Conservation (phyloP, 2,797 vertebrate genomes). For the Hippoglossus hippoglossus region DNA sequence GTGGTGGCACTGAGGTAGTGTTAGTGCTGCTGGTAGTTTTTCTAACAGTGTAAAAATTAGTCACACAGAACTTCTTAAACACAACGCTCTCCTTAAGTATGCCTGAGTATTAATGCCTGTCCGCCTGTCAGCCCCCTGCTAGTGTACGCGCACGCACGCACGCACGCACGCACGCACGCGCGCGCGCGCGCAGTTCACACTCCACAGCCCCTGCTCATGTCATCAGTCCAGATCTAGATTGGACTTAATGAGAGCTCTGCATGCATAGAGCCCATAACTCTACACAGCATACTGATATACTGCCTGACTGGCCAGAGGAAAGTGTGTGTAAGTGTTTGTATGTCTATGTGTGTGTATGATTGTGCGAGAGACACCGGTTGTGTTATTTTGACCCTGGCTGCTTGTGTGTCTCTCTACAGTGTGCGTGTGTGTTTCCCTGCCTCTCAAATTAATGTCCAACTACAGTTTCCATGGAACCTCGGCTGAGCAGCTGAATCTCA, state of each 20-base stretch:
- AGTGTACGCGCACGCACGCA: background rate
- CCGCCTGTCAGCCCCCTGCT: constrained; percentile 11
- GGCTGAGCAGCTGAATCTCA: constrained; percentile 31
- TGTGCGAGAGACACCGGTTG: background rate
- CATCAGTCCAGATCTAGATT: constrained; percentile 64
- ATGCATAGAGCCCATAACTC: constrained; percentile 51
- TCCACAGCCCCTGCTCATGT: constrained; percentile 34
- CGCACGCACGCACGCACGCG: constrained; percentile 3
- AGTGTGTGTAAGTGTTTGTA: background rate
- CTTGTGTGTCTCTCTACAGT: background rate
- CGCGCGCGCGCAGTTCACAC: background rate
- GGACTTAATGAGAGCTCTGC: constrained; percentile 61
- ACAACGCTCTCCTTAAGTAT: constrained; percentile 1
- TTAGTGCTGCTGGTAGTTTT: background rate
- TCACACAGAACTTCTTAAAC: constrained; percentile 9
- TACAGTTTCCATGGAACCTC: constrained; percentile 1
- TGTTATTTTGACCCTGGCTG: constrained; percentile 4
- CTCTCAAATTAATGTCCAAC: constrained; percentile 11
- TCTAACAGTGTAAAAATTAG: too few relatives aligned
- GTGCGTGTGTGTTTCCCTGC: background rate
- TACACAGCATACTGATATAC: constrained; percentile 58
- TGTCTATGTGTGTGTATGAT: constrained; percentile 6
- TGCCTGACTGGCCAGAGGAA: constrained; percentile 33
- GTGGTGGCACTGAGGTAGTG: background rate
- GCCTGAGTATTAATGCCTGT: constrained; percentile 37